These are phyloP conservation scores for Mastacembelus armatus DNA, from an alignment of 2,797 vertebrate species.

Conservation along the genomic window DNA sequence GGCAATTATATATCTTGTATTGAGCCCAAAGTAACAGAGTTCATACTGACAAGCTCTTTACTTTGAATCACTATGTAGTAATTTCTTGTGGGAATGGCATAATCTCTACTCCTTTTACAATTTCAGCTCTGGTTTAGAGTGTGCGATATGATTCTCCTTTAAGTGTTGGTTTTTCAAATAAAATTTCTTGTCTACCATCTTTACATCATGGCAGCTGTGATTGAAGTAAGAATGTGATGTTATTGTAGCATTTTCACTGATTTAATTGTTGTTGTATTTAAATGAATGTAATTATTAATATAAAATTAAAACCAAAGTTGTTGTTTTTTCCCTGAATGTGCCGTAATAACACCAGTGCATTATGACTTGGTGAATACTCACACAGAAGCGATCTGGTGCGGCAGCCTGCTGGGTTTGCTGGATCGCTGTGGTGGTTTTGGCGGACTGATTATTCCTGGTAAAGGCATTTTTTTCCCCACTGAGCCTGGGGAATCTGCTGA, in stretches of 20 bases:
- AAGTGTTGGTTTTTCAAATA: no score
- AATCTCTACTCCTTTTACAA: no score
- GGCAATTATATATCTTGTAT: no score
- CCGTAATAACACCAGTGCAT: not conserved
- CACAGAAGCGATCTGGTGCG: conserved; percentile 60
- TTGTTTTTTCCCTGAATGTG: not conserved
- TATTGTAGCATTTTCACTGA: not conserved
- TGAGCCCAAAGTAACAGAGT: no score
- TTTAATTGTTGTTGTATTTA: not conserved
- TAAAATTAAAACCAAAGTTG: not conserved
- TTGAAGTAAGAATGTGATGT: not conserved
- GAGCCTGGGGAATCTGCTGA: conserved; percentile 9
- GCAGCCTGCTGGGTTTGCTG: conserved; percentile 63
- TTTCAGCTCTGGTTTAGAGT: no score
- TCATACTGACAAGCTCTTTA: no score
- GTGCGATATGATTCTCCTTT: no score
- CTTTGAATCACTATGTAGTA: no score
- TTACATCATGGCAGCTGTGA: no score
- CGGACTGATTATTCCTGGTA: conserved; percentile 27
- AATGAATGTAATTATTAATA: not conserved
- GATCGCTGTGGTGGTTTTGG: conserved; percentile 59
- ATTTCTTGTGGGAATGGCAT: no score
- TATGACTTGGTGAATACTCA: conserved; percentile 61
- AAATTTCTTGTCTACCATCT: conserved; percentile 5
- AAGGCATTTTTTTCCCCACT: conserved; percentile 25